Base-by-base conservation (phyloP, 2,888 invertebrate species). In the Graphium colonna region DNA sequence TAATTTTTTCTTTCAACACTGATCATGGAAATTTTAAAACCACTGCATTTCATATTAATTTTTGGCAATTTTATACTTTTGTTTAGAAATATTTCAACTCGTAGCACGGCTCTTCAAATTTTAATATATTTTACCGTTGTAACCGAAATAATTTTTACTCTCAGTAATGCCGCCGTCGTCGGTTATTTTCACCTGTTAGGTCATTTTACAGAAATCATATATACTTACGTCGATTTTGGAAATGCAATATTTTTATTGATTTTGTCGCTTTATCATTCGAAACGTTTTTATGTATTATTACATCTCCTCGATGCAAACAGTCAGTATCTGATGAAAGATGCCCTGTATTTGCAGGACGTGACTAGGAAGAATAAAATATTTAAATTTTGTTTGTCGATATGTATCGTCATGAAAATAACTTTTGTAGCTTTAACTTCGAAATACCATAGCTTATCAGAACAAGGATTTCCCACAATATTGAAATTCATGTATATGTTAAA, bases 41-140 rank as follows among this genome's bases (percentile, higher is more conserved):
- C 28, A 7, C 47, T 52, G 26, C 13, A 31, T 26, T 16, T 33
- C n/a, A 18, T 41, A 4, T n/a, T 47, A 4, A 1, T 17, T n/a
- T 16, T 47, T 4, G 52, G 40, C 36, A 52, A 47, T 16, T 0
- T 46, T n/a, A n/a, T 52, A 10, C 47, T 52, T 26, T 12, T 52
- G 17, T 52, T 47, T 10, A 46, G 47, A 36, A 52, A 52, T 52
- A 26, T 47, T 13, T 47, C 41, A 0, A 26, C 38, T 3, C 12
- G 21, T 21, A 1, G 10, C 3, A 42, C 5, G 7, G 41, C 12
- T 42, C 12, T 36, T n/a, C 26, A 33, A 5, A 7, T 26, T 13
- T 8, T 42, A 12, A 52, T 47, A 36, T 42, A 16, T 9, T 16
- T 13, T n/a, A 4, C 1, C 9, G 5, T 52, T 4, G 4, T 42